Evolutionary conservation across 2,888 invertebrate genomes (phyloP).

Genomic region (Cephonodes hylas): DNA sequence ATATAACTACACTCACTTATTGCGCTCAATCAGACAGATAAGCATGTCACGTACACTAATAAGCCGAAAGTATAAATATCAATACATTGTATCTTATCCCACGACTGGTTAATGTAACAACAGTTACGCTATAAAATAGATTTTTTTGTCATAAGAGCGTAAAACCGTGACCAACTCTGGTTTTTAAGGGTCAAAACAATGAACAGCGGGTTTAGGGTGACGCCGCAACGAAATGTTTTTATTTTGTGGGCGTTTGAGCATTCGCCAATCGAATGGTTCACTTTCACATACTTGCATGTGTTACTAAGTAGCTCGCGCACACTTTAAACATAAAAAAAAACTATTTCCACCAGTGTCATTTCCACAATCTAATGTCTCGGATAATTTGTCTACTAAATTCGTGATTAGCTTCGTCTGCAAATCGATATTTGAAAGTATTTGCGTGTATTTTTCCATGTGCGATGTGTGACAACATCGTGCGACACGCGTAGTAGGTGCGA

Average conservation of each 20-base stretch:
- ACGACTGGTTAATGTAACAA: background rate
- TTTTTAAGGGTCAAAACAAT: background rate
- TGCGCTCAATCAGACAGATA: too few relatives aligned
- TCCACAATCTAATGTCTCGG: too few relatives aligned
- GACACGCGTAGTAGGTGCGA: background rate
- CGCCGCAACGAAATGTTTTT: background rate
- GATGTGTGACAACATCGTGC: background rate
- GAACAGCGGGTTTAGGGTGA: background rate
- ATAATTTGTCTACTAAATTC: too few relatives aligned
- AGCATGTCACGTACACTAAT: too few relatives aligned
- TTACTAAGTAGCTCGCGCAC: background rate
- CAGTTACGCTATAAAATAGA: background rate
- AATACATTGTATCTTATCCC: too few relatives aligned
- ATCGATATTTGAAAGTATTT: too few relatives aligned
- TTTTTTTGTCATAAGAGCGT: background rate
- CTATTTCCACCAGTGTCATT: too few relatives aligned
- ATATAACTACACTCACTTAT: background rate
- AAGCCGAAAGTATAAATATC: too few relatives aligned
- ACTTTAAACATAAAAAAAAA: too few relatives aligned
- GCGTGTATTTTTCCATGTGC: background rate
- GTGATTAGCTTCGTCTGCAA: too few relatives aligned
- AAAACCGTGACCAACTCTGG: background rate
- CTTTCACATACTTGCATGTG: background rate
- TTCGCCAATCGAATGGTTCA: background rate
- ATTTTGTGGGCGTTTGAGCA: background rate